phyloP scores from a whole-genome alignment of 2,797 vertebrate species.

The Botia kubotai region DNA sequence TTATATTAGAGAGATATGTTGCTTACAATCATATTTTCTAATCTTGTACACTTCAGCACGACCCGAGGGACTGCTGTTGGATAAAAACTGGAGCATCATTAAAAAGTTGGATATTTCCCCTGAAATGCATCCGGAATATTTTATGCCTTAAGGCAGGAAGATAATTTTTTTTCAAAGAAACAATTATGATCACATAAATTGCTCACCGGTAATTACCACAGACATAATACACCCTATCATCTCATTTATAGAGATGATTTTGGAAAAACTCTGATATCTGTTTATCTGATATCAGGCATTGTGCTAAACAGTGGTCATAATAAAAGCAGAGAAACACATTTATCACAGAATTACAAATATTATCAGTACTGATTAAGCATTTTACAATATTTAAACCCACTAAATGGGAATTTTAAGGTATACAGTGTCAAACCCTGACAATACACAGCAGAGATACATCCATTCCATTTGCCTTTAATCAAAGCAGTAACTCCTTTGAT shows the following conservation, averaged over 20 bases:
- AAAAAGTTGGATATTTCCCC: slow-evolving; percentile 36
- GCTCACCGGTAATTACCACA: slow-evolving; percentile 36
- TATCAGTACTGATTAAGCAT: slow-evolving; percentile 52
- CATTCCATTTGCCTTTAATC: neutral
- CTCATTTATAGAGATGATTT: slow-evolving; percentile 30
- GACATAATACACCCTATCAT: slow-evolving; percentile 21
- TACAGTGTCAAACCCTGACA: slow-evolving; percentile 58
- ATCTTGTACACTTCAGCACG: neutral
- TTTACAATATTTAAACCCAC: slow-evolving; percentile 56
- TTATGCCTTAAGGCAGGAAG: slow-evolving; percentile 49
- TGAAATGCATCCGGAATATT: slow-evolving; percentile 40
- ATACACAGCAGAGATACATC: slow-evolving; percentile 25
- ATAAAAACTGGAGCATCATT: slow-evolving; percentile 13
- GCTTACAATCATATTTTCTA: slow-evolving; percentile 70
- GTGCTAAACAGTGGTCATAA: slow-evolving; percentile 39
- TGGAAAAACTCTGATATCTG: too few species aligned
- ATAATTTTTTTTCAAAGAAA: slow-evolving; percentile 33
- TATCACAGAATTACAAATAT: neutral
- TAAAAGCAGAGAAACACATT: slow-evolving; percentile 23
- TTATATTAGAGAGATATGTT: slow-evolving; percentile 9
- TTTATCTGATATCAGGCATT: slow-evolving; percentile 46
- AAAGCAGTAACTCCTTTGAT: neutral
- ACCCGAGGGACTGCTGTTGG: slow-evolving; percentile 8
- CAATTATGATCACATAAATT: slow-evolving; percentile 35
- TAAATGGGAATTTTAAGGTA: slow-evolving; percentile 62